These are phyloP conservation scores for Lasioglossum villosulum DNA, from an alignment of 2,888 invertebrate genomes.

Conservation along the genomic window DNA sequence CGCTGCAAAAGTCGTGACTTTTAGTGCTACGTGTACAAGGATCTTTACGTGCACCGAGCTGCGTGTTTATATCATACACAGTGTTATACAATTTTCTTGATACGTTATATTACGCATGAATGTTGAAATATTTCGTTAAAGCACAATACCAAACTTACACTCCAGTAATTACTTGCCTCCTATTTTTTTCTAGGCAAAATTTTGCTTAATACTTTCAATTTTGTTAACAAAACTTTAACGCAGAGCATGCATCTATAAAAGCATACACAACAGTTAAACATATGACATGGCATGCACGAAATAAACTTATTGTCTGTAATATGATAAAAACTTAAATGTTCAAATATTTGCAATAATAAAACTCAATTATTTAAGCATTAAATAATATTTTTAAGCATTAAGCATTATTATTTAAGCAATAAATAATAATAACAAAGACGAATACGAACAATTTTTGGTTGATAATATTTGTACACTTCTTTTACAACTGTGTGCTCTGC, in stretches of 20 bases:
- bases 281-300: too few relatives aligned
- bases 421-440: too few relatives aligned
- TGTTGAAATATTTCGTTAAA: neutral
- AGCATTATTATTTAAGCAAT: too few relatives aligned
- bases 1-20: neutral
- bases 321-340: neutral
- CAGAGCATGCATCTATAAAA: too few relatives aligned
- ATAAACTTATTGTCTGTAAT: neutral
- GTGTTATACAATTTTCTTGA: neutral
- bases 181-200: neutral
- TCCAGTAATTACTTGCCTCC: neutral
- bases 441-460: too few relatives aligned
- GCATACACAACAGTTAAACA: too few relatives aligned
- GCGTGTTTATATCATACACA: neutral
- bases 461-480: neutral
- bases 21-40: neutral
- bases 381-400: too few relatives aligned
- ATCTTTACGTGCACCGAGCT: neutral
- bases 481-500: too few relatives aligned
- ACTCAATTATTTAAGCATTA: too few relatives aligned
- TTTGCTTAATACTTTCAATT: too few relatives aligned
- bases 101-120: neutral
- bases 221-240: too few relatives aligned
- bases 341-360: too few relatives aligned
- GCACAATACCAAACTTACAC: neutral